Evolutionary conservation across 2,113 vertebrate genomes (phyloP), one percentile per base, ranked within the genome.

Genomic region (Tetrao urogallus): DNA sequence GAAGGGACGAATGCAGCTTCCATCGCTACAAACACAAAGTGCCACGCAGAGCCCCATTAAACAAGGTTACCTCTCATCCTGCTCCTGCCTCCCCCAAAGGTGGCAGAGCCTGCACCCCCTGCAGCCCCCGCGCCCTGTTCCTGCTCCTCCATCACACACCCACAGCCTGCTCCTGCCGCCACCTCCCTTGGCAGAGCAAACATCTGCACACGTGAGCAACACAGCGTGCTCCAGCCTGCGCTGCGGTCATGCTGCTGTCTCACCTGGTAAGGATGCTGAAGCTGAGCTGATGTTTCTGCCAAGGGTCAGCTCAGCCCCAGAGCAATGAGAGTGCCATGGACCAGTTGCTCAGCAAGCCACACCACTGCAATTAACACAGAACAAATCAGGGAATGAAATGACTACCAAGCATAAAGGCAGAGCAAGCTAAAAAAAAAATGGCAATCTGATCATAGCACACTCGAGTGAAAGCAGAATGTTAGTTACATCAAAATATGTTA

Each of bases 201-300:
- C 61, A 42, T n/a, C 18, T 16, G 50, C 61, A 79, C 48, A 32
- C 25, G 32, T 25, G 40, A 65, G n/a, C n/a, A 27, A 10, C 25
- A 0, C 4, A 2, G 60, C 27, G 0, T 9, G 80, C 72, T 54
- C 24, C 40, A 73, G 47, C 80, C 56, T 54, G 89, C 0, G 0
- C 36, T 4, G 65, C 14, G 8, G 7, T 13, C 69, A 42, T 0
- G 1, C 60, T 0, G 1, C 4, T 43, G 56, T 11, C 65, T 71
- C 72, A 45, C 20, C 28, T 7, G 2, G 18, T 1, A 1, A n/a
- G 83, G 77, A 69, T 0, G 1, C 80, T 64, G 70, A 45, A 50
- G 56, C 45, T 52, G 70, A 74, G 11, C 5, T 5, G 14, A 14
- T 60, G 45, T 58, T 76, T 75, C 73, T 75, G 79, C 58, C 19